Evolutionary conservation across 1,140 invertebrate genomes (phyloP), one percentile per base, ranked within the genome.

Genomic region (Calliopsis andreniformis): DNA sequence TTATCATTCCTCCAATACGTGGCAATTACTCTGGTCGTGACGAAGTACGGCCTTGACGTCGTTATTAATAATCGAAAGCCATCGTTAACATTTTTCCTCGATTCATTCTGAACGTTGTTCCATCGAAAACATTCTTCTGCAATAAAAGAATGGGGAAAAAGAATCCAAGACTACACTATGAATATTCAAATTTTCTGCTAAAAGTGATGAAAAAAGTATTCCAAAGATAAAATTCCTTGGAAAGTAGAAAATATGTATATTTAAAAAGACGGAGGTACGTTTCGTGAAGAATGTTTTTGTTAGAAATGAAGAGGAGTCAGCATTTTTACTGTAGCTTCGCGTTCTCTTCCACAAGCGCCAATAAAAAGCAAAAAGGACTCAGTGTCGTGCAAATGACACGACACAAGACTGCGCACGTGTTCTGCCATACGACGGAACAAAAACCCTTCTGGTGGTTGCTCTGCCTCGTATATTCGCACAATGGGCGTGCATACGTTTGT

Each of bases 1-100:
- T 81, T 82, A 82, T 82, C 80, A 82, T 79, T 68, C 49, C 18
- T 10, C 35, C 28, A 51, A 64, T 63, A 72, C 67, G 67, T 62
- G 76, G 80, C 62, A 82, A 82, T 82, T 82, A 82, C 61, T 56
- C 51, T 53, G 20, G 56, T 59, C 61, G 61, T 55, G 72, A 25
- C 20, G 45, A 70, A 70, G 58, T 64, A 82, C 67, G 30, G 16
- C 28, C 30, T 45, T 32, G 16, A 12, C 32, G 25, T 47, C 14
- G 51, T 53, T 75, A 75, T 67, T 75, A 73, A 73, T 73, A 73
- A 64, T 66, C 70, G 47, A 28, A 42, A 32, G 30, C 14, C 25
- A 66, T 55, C 70, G 63, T 51, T 64, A n/a, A n/a, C 51, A 66
- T 73, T 43, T 49, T 43, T 7, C 16, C 3, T 16, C 16, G 25